Evolutionary conservation across 30 jellyfish, hydroid and myxozoan genomes (phyloP).

Genomic region (Turritopsis dohrnii): DNA sequence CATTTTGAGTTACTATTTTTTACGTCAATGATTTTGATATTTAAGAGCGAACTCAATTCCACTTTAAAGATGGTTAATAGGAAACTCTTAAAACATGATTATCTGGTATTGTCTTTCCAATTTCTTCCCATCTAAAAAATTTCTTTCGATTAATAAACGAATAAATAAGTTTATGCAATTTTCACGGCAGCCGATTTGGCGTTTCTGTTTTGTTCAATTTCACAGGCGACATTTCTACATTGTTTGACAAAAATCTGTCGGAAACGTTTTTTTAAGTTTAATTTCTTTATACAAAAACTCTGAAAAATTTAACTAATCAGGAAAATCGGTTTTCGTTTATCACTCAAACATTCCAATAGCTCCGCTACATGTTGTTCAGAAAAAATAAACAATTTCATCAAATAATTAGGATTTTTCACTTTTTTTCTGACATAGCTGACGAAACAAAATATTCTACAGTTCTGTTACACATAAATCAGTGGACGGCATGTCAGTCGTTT

Average conservation of each 20-base stretch:
- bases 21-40: neutral
- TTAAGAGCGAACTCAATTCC: neutral
- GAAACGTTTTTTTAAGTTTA: neutral
- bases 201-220: neutral
- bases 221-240: neutral
- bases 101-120: neutral
- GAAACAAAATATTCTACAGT: constrained; percentile 26
- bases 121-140: neutral
- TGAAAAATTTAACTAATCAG: neutral
- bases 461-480: constrained; percentile 86
- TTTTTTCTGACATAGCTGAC: neutral
- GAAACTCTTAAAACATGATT: neutral
- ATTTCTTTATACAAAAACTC: too few species aligned
- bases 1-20: too few species aligned
- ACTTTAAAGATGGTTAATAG: neutral
- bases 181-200: neutral
- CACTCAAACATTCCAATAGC: neutral
- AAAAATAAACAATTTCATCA: neutral
- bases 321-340: neutral
- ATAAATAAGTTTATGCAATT: neutral
- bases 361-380: neutral
- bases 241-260: neutral
- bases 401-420: neutral
- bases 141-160: neutral
- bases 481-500: constrained; percentile 37